Evolutionary conservation across 2,113 vertebrate genomes (phyloP).

Genomic region (Charadrius vociferus): DNA sequence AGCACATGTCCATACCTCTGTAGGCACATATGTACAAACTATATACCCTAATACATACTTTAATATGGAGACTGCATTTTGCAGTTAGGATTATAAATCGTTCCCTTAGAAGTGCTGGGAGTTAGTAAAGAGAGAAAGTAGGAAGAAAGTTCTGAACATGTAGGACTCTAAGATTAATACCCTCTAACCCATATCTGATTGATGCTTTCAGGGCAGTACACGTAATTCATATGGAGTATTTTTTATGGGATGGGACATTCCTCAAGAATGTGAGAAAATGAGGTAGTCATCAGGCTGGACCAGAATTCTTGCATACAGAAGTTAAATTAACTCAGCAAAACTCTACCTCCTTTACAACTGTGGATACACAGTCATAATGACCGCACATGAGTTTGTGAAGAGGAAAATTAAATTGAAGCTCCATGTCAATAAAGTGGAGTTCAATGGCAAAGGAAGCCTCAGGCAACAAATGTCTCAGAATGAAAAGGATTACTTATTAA

Average conservation of each 20-base stretch:
- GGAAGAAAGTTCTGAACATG: background rate
- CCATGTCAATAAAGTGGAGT: background rate
- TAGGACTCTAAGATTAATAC: background rate
- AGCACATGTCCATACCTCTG: background rate
- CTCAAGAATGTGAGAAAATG: background rate
- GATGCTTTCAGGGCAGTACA: background rate
- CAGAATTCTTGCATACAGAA: background rate
- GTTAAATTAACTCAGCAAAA: background rate
- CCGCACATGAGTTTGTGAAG: background rate
- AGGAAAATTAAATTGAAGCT: background rate
- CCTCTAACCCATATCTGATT: background rate
- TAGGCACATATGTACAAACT: background rate
- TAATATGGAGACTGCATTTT: background rate
- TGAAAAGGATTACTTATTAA: background rate
- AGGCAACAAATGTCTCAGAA: background rate
- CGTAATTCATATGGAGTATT: background rate
- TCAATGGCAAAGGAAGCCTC: background rate
- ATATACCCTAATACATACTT: background rate
- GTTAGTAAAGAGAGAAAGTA: background rate
- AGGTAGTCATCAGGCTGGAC: background rate
- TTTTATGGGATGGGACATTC: background rate
- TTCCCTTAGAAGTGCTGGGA: background rate
- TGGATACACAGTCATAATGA: background rate
- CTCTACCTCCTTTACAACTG: background rate
- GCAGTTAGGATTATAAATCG: background rate